Evolutionary conservation across 2,797 vertebrate species (phyloP), one percentile per base, ranked within the genome.

Genomic region (Acrossocheilus fasciatus): DNA sequence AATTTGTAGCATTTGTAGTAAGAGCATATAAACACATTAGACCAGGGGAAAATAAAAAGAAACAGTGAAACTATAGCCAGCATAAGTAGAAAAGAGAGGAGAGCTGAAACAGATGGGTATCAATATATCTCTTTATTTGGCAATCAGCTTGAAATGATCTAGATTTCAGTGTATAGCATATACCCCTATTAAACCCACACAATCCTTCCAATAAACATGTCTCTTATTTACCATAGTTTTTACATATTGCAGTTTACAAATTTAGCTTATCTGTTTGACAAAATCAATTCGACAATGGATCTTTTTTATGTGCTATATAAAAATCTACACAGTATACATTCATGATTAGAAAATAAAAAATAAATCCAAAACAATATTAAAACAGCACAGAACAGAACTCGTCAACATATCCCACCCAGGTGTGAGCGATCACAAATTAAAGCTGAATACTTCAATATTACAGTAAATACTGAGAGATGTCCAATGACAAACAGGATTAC

Each of bases 201-300:
- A 93, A 94, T 95, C 93, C 93, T 93, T 93, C 92, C 93, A 90
- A 95, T 95, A 95, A 93, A 93, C 92, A 94, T 94, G 94, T 95
- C 89, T 91, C 83, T 91, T 86, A 88, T 87, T 95, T 93, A 94
- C 92, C 91, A 92, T 88, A 70, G 93, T 93, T 95, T 89, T 94
- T 95, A 95, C 95, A 96, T 95, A 92, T 94, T 95, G 95, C 95
- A 96, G 94, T 95, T 96, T 96, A 96, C 95, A 96, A 96, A 96
- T 96, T 90, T 96, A 96, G 95, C 96, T 95, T 95, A 95, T 96
- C 94, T 96, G 95, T 95, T 95, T 93, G 94, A 96, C 95, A 96
- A 95, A 96, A 94, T 94, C 95, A 93, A 95, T 95, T 94, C 89
- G 91, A 95, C 96, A 95, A 93, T 95, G 92, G 94, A 93, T 95